phyloP scores from a whole-genome alignment of 23 tunicate genomes.

The Trididemnum clinides region DNA sequence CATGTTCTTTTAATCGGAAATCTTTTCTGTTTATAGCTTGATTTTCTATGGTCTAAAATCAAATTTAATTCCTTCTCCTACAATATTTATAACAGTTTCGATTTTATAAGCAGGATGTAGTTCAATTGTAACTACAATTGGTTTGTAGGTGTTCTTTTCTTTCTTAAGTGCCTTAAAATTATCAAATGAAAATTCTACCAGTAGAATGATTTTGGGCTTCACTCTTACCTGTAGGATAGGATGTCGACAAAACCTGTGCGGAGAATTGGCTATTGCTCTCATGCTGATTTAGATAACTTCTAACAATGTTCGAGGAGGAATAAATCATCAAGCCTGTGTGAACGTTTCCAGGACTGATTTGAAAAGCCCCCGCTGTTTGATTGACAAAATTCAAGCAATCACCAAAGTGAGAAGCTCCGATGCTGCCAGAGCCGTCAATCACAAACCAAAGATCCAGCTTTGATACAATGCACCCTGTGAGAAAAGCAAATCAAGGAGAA shows the following conservation, averaged over 20 bases:
- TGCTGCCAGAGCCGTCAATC: conserved; percentile 52
- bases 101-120: too few species aligned
- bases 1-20: too few species aligned
- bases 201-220: too few species aligned
- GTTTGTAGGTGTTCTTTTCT: too few species aligned
- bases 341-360: conserved; percentile 13
- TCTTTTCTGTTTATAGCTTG: too few species aligned
- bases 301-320: neutral
- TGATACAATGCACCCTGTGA: conserved; percentile 20
- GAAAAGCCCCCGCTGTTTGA: conserved; percentile 1
- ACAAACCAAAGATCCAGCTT: conserved; percentile 50
- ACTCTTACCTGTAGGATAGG: conserved; percentile 36
- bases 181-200: too few species aligned
- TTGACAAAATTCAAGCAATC: conserved; percentile 8
- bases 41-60: too few species aligned
- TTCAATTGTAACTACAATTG: too few species aligned
- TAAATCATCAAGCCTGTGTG: conserved; percentile 40
- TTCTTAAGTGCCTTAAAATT: too few species aligned
- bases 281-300: conserved; percentile 28
- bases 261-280: conserved; percentile 14
- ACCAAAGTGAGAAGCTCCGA: neutral
- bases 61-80: too few species aligned
- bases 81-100: too few species aligned
- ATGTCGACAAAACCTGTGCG: conserved; percentile 18
- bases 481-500: too few species aligned